phyloP scores from a whole-genome alignment of 2,113 vertebrate species.

The Sula dactylatra region DNA sequence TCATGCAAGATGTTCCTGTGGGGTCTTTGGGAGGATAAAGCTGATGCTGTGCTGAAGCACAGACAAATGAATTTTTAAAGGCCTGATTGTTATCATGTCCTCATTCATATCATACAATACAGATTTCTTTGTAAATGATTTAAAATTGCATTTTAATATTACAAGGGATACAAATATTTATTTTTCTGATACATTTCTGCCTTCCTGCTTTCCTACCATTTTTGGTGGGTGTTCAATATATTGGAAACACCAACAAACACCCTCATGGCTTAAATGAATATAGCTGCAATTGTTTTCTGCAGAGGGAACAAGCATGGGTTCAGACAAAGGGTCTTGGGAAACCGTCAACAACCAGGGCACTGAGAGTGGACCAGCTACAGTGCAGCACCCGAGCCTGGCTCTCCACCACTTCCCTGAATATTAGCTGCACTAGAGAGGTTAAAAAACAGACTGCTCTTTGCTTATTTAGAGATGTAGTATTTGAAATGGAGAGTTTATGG shows the following conservation, averaged over 20 bases:
- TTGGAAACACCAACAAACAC: not conserved
- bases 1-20: not conserved
- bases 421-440: not conserved
- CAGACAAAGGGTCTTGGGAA: not conserved
- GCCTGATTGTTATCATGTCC: not conserved
- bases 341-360: not conserved
- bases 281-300: not conserved
- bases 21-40: not conserved
- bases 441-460: not conserved
- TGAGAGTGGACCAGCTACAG: not conserved
- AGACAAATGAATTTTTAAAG: not conserved
- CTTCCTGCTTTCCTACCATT: not conserved
- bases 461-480: not conserved
- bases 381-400: not conserved
- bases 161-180: not conserved
- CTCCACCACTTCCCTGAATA: not conserved
- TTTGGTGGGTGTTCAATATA: not conserved
- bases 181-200: not conserved
- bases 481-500: constrained; percentile 21
- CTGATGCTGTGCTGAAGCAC: not conserved
- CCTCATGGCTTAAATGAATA: not conserved
- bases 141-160: not conserved
- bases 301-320: not conserved
- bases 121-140: not conserved
- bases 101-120: not conserved